Evolutionary conservation across 1,140 invertebrate genomes (phyloP), one percentile per base, ranked within the genome.

Genomic region (Reticulitermes speratus): DNA sequence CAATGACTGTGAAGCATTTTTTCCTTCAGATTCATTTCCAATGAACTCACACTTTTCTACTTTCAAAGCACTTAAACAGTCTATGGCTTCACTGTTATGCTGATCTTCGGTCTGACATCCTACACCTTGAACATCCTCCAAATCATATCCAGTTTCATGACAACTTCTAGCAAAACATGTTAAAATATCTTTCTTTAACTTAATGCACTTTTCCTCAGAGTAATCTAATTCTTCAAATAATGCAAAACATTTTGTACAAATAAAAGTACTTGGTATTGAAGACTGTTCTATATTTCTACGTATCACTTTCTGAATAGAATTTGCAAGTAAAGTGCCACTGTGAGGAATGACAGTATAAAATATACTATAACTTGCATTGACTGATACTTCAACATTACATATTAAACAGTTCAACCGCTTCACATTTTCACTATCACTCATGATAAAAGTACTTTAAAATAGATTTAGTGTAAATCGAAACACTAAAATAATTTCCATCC

Each of bases 221-320:
- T 90, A 88, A 69, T 91, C 90, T n/a, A 90, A 88, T 86, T 90
- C 88, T 88, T 89, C 87, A 84, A 91, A 90, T 8, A 90, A 86
- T 86, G 88, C 88, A 65, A 90, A 90, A 86, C 90, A 91, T 88
- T 88, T 88, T 11, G 85, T 84, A 87, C 90, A 91, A 16, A 91
- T 83, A 7, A 89, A 89, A 14, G 89, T 87, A 32, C 90, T 87
- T 14, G 85, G 84, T 38, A 89, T 85, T 30, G 89, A 87, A 12
- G 86, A 82, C 44, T 83, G 84, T n/a, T 87, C 84, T n/a, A 75
- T 59, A 0, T 87, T 30, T 12, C 87, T 23, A 44, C 85, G 87
- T 69, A 91, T 48, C 86, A 90, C 85, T 85, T 87, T 88, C 1
- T 88, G 44, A 69, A 90, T 86, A 85, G 89, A 89, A 87, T 88